Conservation (phyloP, 2,888 invertebrate genomes). For the Monopis laevigella region DNA sequence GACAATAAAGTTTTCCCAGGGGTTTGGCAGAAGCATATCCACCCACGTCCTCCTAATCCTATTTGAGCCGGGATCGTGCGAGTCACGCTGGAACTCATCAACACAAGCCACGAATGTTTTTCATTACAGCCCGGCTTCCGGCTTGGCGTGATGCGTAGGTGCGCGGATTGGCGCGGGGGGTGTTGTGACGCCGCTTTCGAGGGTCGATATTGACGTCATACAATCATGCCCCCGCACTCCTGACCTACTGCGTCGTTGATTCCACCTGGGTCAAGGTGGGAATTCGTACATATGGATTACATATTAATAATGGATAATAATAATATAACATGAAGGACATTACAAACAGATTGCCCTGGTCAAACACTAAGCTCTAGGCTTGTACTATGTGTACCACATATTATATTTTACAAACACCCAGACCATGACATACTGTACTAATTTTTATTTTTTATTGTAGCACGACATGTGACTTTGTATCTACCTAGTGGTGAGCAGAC, state of each 20-base stretch:
- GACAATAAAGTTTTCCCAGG: neutral
- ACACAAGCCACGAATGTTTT: slow-evolving; percentile 39
- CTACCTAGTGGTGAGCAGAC: no score
- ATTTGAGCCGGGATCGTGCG: slow-evolving; percentile 17
- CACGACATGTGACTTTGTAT: no score
- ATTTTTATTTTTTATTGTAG: no score
- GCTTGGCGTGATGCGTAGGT: slow-evolving; percentile 50
- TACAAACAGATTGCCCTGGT: no score
- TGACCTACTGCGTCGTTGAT: slow-evolving; percentile 27
- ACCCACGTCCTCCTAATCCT: slow-evolving; percentile 19
- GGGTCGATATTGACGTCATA: slow-evolving; percentile 63
- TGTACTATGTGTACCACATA: no score
- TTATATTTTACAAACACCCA: no score
- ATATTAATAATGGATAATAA: no score
- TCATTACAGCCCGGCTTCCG: slow-evolving; percentile 41
- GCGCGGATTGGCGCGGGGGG: slow-evolving; percentile 26
- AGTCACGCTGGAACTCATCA: slow-evolving; percentile 30
- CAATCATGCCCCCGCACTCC: slow-evolving; percentile 41
- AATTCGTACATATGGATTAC: slow-evolving; percentile 23
- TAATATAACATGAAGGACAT: no score
- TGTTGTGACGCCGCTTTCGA: slow-evolving; percentile 23
- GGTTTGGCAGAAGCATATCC: neutral
- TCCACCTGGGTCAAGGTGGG: slow-evolving; percentile 63
- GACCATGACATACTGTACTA: no score
- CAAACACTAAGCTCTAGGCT: no score